Percentiles rank a stretch among this genome's conserved stretches.
Conservation (phyloP, 2,797 vertebrate species). For the Lacerta bilineata region DNA sequence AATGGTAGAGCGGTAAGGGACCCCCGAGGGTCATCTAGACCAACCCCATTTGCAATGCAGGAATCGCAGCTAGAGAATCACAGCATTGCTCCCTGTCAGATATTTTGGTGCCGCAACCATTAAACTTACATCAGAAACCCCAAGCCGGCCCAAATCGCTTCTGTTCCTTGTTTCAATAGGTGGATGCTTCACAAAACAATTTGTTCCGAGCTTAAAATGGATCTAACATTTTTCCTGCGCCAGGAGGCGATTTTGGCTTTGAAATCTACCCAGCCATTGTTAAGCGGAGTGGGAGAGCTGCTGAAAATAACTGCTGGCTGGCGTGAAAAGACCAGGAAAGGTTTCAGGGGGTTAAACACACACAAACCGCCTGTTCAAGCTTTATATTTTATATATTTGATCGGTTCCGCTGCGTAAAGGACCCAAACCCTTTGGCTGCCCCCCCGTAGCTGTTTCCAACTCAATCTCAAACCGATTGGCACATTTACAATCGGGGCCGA, state of each 20-base stretch:
- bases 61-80: no score
- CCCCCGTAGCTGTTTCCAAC: no score
- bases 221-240: not conserved
- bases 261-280: not conserved
- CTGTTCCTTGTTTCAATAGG: not conserved
- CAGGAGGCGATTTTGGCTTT: not conserved
- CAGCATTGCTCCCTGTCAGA: no score
- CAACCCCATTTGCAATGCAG: no score
- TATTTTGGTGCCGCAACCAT: not conserved
- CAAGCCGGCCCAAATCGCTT: no score
- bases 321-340: not conserved
- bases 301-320: not conserved
- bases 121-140: not conserved
- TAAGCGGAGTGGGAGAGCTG: not conserved
- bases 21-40: no score
- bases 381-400: not conserved
- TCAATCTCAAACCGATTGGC: no score
- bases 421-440: no score
- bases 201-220: conserved; percentile 15
- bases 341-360: not conserved
- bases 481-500: no score
- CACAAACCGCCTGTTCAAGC: not conserved
- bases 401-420: no score
- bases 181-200: not conserved
- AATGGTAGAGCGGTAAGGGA: no score